Conservation (phyloP, 2,888 invertebrate genomes). For the Caenorhabditis zanzibari region DNA sequence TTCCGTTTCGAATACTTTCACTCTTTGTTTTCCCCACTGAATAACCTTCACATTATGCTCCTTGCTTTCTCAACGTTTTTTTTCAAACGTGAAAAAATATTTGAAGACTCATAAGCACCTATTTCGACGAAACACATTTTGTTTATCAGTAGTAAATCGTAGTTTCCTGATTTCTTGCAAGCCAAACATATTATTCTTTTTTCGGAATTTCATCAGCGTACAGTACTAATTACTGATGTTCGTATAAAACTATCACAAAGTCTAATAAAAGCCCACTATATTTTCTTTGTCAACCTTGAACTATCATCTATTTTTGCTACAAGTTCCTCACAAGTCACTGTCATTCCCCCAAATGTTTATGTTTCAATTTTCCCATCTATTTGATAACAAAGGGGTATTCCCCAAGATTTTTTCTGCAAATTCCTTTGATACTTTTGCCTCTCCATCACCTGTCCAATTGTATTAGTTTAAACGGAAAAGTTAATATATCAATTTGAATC, state of each 20-base stretch:
- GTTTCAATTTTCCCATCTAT: neutral
- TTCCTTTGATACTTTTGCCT: neutral
- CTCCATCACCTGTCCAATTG: neutral
- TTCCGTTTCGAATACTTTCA: slow-evolving; percentile 1
- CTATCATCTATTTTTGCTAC: too few species aligned
- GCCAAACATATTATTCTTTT: neutral
- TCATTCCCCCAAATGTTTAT: neutral
- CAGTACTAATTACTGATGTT: too few species aligned
- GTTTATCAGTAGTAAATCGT: neutral
- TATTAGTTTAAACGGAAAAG: too few species aligned
- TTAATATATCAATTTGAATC: neutral
- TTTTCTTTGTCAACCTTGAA: too few species aligned
- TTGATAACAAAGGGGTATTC: slow-evolving; percentile 7
- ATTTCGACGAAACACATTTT: slow-evolving; percentile 4
- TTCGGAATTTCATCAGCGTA: neutral
- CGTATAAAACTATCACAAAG: too few species aligned
- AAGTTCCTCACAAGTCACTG: neutral
- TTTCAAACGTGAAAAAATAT: neutral
- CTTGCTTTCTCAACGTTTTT: neutral
- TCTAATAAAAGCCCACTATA: too few species aligned
- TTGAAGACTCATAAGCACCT: neutral
- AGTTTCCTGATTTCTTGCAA: neutral
- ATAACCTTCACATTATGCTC: neutral
- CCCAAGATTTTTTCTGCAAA: neutral
- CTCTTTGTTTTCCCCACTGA: neutral